Conservation (phyloP, 2,888 invertebrate genomes). For the Punctoribates punctum region DNA sequence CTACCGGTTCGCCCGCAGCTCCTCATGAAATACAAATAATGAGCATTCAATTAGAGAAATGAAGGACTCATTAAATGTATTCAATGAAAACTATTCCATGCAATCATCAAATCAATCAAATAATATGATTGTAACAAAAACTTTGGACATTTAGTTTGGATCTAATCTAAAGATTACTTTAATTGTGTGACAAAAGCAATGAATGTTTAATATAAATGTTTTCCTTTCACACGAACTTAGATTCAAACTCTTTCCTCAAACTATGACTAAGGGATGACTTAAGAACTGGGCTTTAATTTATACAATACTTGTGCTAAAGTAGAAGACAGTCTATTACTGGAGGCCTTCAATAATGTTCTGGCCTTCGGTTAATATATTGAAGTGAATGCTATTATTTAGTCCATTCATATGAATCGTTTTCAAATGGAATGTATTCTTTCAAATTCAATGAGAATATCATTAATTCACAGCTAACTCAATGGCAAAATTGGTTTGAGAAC, state of each 20-base stretch:
- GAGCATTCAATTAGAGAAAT: neutral
- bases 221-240: too few relatives aligned
- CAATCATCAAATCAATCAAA: neutral
- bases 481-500: neutral
- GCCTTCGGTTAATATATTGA: neutral
- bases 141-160: too few relatives aligned
- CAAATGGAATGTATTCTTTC: neutral
- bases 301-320: neutral
- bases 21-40: neutral
- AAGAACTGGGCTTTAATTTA: neutral
- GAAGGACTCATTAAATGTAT: neutral
- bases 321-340: neutral
- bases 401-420: neutral
- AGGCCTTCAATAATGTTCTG: neutral
- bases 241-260: neutral
- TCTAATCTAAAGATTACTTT: too few relatives aligned
- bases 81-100: neutral
- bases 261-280: neutral
- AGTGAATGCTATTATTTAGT: neutral
- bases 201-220: too few relatives aligned
- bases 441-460: neutral
- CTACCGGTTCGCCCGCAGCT: neutral
- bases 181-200: too few relatives aligned
- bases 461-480: neutral
- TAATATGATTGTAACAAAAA: too few relatives aligned